Base-by-base conservation (phyloP, 2,888 invertebrate genomes). In the Andrena hattorfiana region DNA sequence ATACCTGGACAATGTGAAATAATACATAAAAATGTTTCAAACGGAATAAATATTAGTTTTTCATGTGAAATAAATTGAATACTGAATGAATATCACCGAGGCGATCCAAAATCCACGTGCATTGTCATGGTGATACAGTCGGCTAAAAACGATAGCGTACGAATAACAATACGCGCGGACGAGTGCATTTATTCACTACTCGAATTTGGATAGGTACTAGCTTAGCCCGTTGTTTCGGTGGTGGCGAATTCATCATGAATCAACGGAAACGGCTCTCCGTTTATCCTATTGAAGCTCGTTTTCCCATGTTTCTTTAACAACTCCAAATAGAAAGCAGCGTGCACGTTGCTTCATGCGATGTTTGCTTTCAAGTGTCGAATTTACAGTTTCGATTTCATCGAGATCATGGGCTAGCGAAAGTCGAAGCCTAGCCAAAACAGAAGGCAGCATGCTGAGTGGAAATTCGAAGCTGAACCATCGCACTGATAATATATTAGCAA, bases 61-160 rank as follows among this genome's bases (percentile, higher is more conserved):
- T 26, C 16, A 26, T 42, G 48, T n/a, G 20, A 16, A 64, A 64
- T 26, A 63, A 63, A 71, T 30, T 28, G 63, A 2, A 2, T 23
- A 28, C 2, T 10, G 63, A 23, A 23, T 23, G 67, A 74, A 49
- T 30, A 70, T 35, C 59, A 77, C 67, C 51, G n/a, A 69, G 51
- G 54, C 32, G 62, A 54, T 63, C 69, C 63, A 63, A 87, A 77
- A 73, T 56, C 42, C 8, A 16, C 64, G 48, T 3, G 68, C 64
- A 79, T 74, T 75, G 76, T 86, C 59, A 68, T 72, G 66, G 42
- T 70, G 80, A 80, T 70, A 54, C 51, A 30, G 54, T 26, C 7
- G 62, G 67, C 48, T n/a, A n/a, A 23, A 20, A 54, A 35, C 28
- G 8, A 26, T 8, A n/a, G 28, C 51, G 51, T 20, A 48, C 54